These are phyloP conservation scores for Euwallacea fornicatus DNA, from an alignment of 1,140 invertebrate species.

Conservation along the genomic window DNA sequence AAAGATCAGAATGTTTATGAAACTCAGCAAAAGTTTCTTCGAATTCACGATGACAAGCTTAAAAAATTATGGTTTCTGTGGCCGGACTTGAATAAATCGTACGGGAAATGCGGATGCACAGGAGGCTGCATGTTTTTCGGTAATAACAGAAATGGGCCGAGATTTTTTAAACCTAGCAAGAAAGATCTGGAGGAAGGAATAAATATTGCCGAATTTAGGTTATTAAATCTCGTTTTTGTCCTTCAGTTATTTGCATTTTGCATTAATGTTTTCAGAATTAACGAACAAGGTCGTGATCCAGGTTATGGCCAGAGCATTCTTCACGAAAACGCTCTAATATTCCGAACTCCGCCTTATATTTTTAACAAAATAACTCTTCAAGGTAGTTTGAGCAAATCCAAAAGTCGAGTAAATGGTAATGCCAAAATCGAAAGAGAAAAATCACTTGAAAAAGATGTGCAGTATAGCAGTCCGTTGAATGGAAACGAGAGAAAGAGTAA, in stretches of 20 bases:
- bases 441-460: constrained; percentile 37
- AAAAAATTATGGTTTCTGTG: constrained; percentile 95
- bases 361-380: constrained; percentile 76
- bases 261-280: constrained; percentile 56
- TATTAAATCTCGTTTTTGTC: constrained; percentile 25
- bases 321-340: constrained; percentile 84
- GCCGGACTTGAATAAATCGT: constrained; percentile 62
- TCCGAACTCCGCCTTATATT: constrained; percentile 86
- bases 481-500: constrained; percentile 45
- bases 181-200: constrained; percentile 79
- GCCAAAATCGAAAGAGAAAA: constrained; percentile 40
- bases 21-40: constrained; percentile 82
- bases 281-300: constrained; percentile 66
- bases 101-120: constrained; percentile 89
- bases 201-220: constrained; percentile 78
- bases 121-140: constrained; percentile 96
- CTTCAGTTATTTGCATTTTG: background rate
- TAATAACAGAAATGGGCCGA: constrained; percentile 79
- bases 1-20: constrained; percentile 74
- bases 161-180: constrained; percentile 83
- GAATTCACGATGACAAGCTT: constrained; percentile 82
- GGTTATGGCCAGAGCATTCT: constrained; percentile 94
- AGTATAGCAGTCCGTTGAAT: constrained; percentile 41
- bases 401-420: constrained; percentile 37
- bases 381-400: constrained; percentile 56